Conservation (phyloP, 2,888 invertebrate genomes). For the Pachydiplax longipennis region DNA sequence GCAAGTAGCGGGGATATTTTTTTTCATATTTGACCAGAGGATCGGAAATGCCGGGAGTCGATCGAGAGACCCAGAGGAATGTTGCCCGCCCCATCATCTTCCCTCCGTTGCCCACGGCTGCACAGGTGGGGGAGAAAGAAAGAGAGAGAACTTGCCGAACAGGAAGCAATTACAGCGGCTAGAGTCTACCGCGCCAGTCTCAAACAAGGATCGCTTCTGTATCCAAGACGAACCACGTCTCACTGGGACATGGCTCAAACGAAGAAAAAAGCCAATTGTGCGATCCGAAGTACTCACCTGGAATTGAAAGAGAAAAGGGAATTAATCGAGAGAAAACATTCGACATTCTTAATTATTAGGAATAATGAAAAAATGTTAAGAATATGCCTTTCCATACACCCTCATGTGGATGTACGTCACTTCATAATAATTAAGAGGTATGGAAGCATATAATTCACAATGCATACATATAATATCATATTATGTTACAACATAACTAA, state of each 20-base stretch:
- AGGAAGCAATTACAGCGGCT: slow-evolving; percentile 34
- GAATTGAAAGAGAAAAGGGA: neutral
- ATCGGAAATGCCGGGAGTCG: slow-evolving; percentile 39
- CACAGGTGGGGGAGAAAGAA: neutral
- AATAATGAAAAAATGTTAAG: neutral
- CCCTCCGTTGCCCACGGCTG: neutral
- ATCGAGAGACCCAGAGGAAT: slow-evolving; percentile 40
- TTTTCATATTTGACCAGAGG: neutral
- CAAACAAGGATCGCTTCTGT: slow-evolving; percentile 32
- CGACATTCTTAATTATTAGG: neutral
- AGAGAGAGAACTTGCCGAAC: slow-evolving; percentile 27
- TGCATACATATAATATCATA: no score
- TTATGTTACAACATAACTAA: no score
- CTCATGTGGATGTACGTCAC: no score
- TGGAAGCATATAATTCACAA: no score
- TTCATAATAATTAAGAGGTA: no score
- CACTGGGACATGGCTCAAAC: neutral
- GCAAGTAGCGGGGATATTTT: neutral
- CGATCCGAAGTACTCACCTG: slow-evolving; percentile 16
- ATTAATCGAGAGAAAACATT: neutral
- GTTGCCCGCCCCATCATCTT: neutral
- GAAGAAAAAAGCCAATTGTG: neutral
- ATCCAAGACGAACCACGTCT: neutral
- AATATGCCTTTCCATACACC: neutral
- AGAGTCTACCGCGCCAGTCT: neutral